Percentiles rank a stretch among this genome's conserved stretches.
Evolutionary conservation across 2,888 invertebrate genomes (phyloP).

Genomic region (Himalopsyche japonica): DNA sequence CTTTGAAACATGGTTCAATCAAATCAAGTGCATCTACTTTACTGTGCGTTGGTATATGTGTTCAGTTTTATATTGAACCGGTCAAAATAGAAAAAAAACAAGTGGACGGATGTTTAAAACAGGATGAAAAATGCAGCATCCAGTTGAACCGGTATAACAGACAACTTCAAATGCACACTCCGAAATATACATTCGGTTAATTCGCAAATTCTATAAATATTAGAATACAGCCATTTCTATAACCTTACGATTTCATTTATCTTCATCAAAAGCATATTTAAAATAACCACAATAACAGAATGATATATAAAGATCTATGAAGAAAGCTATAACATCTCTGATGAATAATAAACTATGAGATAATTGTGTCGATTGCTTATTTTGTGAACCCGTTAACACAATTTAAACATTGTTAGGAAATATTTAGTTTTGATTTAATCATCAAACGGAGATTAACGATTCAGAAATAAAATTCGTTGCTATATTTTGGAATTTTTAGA

Average conservation of each 20-base stretch:
- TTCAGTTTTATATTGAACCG: neutral
- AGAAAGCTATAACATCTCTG: too few relatives aligned
- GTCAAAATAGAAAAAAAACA: neutral
- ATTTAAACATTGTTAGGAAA: too few relatives aligned
- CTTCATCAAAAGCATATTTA: neutral
- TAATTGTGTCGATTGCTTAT: too few relatives aligned
- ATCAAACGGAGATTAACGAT: too few relatives aligned
- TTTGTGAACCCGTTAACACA: too few relatives aligned
- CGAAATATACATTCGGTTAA: neutral
- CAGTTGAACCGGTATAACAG: neutral
- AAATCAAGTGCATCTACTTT: neutral
- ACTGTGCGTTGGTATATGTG: neutral
- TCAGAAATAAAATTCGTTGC: too few relatives aligned
- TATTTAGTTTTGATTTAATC: too few relatives aligned
- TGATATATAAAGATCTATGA: too few relatives aligned
- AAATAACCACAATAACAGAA: too few relatives aligned
- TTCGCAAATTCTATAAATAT: neutral
- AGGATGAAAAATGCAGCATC: neutral
- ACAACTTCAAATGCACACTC: neutral
- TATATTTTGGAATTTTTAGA: too few relatives aligned
- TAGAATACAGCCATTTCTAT: neutral
- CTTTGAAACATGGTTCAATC: neutral
- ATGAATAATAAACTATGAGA: too few relatives aligned
- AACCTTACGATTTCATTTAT: neutral
- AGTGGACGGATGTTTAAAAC: neutral